Conservation (phyloP, 2,113 vertebrate species). For the Nesoenas mayeri region DNA sequence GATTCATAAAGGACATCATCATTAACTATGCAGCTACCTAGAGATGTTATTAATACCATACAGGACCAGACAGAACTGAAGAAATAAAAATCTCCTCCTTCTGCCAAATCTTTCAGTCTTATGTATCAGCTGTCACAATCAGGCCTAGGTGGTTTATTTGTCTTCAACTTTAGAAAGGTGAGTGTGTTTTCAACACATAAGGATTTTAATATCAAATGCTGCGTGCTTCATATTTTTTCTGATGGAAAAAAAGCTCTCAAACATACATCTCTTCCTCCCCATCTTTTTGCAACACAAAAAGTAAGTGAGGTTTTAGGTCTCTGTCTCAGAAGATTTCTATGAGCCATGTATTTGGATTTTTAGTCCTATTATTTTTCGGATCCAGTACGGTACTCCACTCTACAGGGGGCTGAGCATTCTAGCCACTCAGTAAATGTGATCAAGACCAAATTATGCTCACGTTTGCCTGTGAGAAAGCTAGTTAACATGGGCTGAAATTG, state of each 20-base stretch:
- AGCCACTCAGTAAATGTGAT: background rate
- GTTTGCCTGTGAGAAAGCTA: background rate
- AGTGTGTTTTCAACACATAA: background rate
- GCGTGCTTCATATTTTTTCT: background rate
- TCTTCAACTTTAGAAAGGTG: background rate
- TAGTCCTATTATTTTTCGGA: background rate
- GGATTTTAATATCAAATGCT: background rate
- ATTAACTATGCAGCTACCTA: background rate
- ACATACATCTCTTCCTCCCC: background rate
- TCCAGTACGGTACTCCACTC: background rate
- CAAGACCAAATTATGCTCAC: background rate
- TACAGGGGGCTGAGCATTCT: background rate
- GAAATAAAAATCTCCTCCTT: background rate
- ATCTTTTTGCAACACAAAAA: background rate
- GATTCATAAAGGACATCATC: background rate
- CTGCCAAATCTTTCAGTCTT: background rate
- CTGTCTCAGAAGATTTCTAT: background rate
- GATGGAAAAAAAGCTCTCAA: background rate
- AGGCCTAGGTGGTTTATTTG: background rate
- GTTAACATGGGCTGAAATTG: background rate
- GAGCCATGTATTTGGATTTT: background rate
- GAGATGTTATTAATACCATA: background rate
- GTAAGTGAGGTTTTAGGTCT: background rate
- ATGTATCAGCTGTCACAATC: background rate
- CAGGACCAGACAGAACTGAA: background rate